Evolutionary conservation across 2,888 invertebrate genomes (phyloP).

Genomic region (Drosophila niveifrons): DNA sequence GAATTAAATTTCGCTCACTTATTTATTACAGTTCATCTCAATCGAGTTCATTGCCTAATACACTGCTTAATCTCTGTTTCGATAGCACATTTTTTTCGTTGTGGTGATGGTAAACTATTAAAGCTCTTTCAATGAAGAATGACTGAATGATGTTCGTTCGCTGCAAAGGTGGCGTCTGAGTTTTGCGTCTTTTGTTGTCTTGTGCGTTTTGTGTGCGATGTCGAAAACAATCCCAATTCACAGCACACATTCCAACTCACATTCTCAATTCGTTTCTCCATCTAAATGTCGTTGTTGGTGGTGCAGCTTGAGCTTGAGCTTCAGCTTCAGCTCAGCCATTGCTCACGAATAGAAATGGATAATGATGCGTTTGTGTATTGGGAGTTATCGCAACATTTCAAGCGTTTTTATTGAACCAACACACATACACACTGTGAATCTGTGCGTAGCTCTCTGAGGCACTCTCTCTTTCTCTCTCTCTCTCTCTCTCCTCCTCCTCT

Average conservation of each 20-base stretch:
- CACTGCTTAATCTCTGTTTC: background rate
- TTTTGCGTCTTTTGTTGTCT: slow-evolving; percentile 9
- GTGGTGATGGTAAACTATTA: background rate
- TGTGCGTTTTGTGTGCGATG: slow-evolving; percentile 1
- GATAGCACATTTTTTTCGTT: background rate
- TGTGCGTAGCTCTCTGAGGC: slow-evolving; percentile 26
- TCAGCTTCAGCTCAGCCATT: slow-evolving; percentile 10
- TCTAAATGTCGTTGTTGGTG: background rate
- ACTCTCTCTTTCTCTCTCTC: background rate
- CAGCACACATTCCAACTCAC: slow-evolving; percentile 13
- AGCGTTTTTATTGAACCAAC: slow-evolving; percentile 56
- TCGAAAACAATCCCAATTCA: slow-evolving; percentile 20
- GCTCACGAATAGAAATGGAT: slow-evolving; percentile 58
- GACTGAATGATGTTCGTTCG: slow-evolving; percentile 18
- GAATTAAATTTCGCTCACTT: too few species aligned
- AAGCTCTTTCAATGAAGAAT: slow-evolving; percentile 27
- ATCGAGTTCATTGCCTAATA: background rate
- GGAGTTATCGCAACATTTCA: slow-evolving; percentile 65
- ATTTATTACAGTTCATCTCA: background rate
- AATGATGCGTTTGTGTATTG: slow-evolving; percentile 77
- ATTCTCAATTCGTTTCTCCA: background rate
- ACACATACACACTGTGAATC: slow-evolving; percentile 29
- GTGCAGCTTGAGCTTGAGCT: background rate
- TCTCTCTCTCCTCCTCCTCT: too few species aligned
- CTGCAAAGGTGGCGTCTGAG: slow-evolving; percentile 38